A percentile compares a stretch with the other conserved stretches of the same genome.
Conservation (phyloP, 2,113 vertebrate genomes). For the Pterocles burchelli region DNA sequence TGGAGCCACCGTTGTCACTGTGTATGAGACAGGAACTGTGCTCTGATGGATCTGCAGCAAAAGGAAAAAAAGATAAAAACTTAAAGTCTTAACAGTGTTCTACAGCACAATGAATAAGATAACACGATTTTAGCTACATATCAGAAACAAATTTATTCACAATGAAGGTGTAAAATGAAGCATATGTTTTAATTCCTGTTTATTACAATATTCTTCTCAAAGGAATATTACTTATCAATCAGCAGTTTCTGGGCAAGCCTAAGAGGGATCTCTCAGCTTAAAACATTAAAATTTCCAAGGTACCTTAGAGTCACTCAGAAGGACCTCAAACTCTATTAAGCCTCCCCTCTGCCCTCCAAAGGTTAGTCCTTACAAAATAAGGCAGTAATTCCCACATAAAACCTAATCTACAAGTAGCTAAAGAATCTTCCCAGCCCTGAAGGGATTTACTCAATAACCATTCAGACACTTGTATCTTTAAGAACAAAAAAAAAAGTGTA, state of each 20-base stretch:
- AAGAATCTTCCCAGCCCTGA: background rate
- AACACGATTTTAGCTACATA: background rate
- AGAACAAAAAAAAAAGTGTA: background rate
- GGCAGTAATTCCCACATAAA: background rate
- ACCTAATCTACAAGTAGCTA: background rate
- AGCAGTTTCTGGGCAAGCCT: background rate
- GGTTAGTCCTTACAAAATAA: background rate
- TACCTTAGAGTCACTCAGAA: background rate
- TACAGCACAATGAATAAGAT: background rate
- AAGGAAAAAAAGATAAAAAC: background rate
- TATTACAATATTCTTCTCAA: background rate
- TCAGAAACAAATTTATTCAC: background rate
- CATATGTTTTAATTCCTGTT: background rate
- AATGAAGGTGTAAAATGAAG: background rate
- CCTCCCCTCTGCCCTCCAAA: background rate
- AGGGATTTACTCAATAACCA: background rate
- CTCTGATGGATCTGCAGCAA: slow-evolving; percentile 87
- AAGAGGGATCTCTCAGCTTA: background rate
- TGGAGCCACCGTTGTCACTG: slow-evolving; percentile 90
- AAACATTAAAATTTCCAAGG: background rate
- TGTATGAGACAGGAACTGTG: slow-evolving; percentile 93
- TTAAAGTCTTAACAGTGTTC: background rate
- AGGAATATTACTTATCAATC: background rate
- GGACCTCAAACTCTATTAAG: background rate
- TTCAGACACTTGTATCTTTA: background rate